Conservation (phyloP, 2,888 invertebrate genomes). For the Nemoura dubitans region DNA sequence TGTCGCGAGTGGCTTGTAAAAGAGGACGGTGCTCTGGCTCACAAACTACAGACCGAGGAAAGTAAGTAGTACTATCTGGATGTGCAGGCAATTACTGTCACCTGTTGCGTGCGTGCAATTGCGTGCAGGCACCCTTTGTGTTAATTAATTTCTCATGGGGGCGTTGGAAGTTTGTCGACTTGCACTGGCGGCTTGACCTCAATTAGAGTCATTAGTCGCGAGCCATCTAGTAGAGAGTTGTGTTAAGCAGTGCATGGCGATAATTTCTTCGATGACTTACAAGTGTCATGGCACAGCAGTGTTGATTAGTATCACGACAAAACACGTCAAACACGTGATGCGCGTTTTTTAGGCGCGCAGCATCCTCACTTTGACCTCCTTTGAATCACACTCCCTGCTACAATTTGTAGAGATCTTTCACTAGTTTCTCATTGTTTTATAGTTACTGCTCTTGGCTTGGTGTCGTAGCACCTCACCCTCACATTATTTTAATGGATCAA, state of each 20-base stretch:
- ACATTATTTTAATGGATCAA: neutral
- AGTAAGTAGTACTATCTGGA: conserved; percentile 64
- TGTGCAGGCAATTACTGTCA: neutral
- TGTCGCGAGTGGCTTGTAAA: conserved; percentile 85
- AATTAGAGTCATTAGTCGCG: neutral
- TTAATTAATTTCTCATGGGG: neutral
- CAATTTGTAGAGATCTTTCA: neutral
- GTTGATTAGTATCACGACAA: neutral
- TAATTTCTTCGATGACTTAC: neutral
- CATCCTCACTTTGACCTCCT: neutral
- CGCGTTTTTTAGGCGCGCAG: neutral
- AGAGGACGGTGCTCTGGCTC: conserved; percentile 84
- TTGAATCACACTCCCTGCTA: neutral
- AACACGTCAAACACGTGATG: neutral
- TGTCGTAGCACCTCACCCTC: neutral
- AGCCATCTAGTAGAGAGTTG: neutral
- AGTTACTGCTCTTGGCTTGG: neutral
- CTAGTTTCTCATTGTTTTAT: neutral
- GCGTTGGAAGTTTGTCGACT: conserved; percentile 1
- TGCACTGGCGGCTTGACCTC: neutral
- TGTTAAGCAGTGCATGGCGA: conserved; percentile 2
- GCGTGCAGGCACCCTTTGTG: neutral
- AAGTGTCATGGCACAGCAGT: neutral
- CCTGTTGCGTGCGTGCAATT: conserved; percentile 13
- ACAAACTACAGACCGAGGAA: conserved; percentile 83